Evolutionary conservation across 2,888 invertebrate species (phyloP).

Genomic region (Laspeyria flexula): DNA sequence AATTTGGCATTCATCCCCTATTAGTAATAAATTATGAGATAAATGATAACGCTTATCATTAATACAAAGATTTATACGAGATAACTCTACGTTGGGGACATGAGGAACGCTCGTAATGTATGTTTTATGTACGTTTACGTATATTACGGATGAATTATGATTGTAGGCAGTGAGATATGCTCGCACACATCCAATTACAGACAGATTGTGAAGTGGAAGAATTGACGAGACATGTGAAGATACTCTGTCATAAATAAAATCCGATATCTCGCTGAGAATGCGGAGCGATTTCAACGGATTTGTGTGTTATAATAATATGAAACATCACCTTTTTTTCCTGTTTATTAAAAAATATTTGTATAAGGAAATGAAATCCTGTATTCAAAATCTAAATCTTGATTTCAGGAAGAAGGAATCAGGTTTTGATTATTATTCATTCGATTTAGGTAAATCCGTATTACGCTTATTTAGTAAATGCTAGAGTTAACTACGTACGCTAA

Average conservation of each 20-base stretch:
- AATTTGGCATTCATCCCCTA: slow-evolving; percentile 23
- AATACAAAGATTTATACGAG: slow-evolving; percentile 45
- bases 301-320: neutral
- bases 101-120: slow-evolving; percentile 36
- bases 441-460: too few species aligned
- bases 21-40: slow-evolving; percentile 48
- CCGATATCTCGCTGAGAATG: neutral
- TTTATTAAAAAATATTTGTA: too few species aligned
- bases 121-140: slow-evolving; percentile 46
- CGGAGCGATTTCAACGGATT: slow-evolving; percentile 2
- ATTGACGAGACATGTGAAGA: slow-evolving; percentile 33
- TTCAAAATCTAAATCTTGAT: too few species aligned
- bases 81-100: slow-evolving; percentile 38
- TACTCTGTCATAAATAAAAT: slow-evolving; percentile 5
- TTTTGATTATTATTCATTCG: too few species aligned
- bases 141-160: slow-evolving; percentile 40
- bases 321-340: too few species aligned
- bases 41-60: slow-evolving; percentile 50
- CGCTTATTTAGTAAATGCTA: too few species aligned
- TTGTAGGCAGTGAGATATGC: slow-evolving; percentile 22
- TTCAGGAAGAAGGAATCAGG: too few species aligned
- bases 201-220: slow-evolving; percentile 35
- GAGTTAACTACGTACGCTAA: too few species aligned
- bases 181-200: slow-evolving; percentile 39
- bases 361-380: too few species aligned